phyloP scores from a whole-genome alignment of 2,113 vertebrate species.

The Paralichthys olivaceus region DNA sequence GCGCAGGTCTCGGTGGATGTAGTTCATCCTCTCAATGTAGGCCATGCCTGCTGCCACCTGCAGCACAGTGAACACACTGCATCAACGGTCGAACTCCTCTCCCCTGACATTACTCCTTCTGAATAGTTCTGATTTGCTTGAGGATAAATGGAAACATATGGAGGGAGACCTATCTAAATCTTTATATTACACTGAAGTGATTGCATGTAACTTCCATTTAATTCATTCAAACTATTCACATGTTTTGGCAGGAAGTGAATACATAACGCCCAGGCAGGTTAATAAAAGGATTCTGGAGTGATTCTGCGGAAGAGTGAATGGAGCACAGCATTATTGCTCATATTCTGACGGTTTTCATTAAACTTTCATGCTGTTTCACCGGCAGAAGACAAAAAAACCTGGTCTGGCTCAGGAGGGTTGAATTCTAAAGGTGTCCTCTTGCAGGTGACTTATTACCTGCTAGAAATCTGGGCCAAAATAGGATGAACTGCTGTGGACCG shows the following conservation, averaged over 20 bases:
- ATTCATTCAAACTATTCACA: no score
- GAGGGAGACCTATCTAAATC: not conserved
- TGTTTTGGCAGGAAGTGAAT: no score
- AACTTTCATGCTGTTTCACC: not conserved
- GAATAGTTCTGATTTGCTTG: not conserved
- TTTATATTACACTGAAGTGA: no score
- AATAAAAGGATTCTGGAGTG: not conserved
- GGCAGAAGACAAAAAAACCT: not conserved
- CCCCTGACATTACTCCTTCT: not conserved
- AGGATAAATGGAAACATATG: not conserved
- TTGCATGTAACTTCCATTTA: no score
- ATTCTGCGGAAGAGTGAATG: not conserved
- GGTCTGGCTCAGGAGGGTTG: not conserved
- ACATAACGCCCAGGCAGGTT: no score
- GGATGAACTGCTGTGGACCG: not conserved
- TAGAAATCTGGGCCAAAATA: not conserved
- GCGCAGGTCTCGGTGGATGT: conserved; percentile 96
- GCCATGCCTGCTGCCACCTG: conserved; percentile 96
- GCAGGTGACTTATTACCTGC: conserved; percentile 2
- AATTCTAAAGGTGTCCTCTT: not conserved
- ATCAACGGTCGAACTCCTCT: not conserved
- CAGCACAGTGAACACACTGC: not conserved
- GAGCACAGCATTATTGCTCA: no score
- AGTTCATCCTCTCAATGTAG: conserved; percentile 99
- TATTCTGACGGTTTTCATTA: not conserved